These are phyloP conservation scores for Malurus melanocephalus DNA, from an alignment of 2,113 vertebrate species.

Conservation along the genomic window DNA sequence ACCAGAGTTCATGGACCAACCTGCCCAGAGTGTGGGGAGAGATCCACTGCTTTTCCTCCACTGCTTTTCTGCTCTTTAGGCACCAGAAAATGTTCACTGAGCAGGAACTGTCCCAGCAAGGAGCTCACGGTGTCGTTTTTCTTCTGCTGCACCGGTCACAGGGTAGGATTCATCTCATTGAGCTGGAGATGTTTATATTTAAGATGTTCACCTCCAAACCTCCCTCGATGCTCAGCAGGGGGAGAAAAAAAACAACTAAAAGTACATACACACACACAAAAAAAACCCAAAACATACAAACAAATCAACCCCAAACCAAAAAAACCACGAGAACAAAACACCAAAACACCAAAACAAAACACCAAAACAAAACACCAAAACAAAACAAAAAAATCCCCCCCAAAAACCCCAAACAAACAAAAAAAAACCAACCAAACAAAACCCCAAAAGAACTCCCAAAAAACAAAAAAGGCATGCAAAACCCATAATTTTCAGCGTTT, in stretches of 20 bases:
- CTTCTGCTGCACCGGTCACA: background rate
- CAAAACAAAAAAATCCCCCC: background rate
- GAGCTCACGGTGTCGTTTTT: background rate
- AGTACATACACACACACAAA: too few relatives aligned
- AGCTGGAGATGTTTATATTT: background rate
- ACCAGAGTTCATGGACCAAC: rapidly evolving
- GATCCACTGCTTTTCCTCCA: background rate
- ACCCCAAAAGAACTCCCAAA: too few relatives aligned
- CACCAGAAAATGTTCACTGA: background rate
- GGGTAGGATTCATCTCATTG: background rate
- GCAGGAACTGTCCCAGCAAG: background rate
- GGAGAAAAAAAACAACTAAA: too few relatives aligned
- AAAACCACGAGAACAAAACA: too few relatives aligned
- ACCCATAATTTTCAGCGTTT: background rate
- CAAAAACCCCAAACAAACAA: too few relatives aligned
- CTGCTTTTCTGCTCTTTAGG: background rate
- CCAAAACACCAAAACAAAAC: too few relatives aligned
- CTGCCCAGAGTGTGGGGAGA: background rate
- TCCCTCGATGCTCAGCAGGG: background rate
- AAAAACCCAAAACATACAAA: too few relatives aligned
- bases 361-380: background rate
- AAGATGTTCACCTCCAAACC: background rate
- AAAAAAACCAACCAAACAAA: background rate
- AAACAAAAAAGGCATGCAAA: too few relatives aligned
- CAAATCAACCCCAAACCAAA: too few relatives aligned